These are phyloP conservation scores for Diachasmimorpha longicaudata DNA, from an alignment of 1,140 invertebrate genomes.

Conservation along the genomic window DNA sequence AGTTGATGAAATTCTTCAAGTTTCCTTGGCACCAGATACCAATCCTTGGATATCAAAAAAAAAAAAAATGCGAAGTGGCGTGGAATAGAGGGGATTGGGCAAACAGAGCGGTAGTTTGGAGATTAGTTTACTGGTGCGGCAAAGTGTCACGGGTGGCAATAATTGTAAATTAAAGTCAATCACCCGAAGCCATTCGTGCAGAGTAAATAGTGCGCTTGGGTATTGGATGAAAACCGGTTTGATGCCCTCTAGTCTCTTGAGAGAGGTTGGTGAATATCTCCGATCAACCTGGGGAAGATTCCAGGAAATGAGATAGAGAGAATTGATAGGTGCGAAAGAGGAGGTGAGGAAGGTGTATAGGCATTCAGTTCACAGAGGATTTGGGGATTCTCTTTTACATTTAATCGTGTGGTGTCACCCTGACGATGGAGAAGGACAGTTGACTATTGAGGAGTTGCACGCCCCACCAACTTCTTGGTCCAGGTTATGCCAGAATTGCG, in stretches of 20 bases:
- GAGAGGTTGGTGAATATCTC: background rate
- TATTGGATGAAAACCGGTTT: background rate
- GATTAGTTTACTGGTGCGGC: constrained; percentile 18
- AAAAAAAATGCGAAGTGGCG: background rate
- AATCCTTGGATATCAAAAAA: background rate
- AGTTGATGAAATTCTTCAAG: constrained; percentile 7
- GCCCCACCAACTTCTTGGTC: background rate
- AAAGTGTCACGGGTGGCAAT: constrained; percentile 21
- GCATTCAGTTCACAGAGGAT: background rate
- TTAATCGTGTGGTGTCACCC: constrained; percentile 30
- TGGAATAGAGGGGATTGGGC: background rate
- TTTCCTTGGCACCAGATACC: background rate
- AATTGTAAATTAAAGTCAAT: constrained; percentile 32
- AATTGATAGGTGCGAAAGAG: background rate
- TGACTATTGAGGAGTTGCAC: background rate
- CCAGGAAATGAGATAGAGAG: constrained; percentile 11
- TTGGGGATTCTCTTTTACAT: constrained; percentile 31
- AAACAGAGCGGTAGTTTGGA: constrained; percentile 12
- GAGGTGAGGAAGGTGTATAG: background rate
- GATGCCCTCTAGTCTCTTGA: background rate
- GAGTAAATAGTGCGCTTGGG: constrained; percentile 10
- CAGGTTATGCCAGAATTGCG: background rate
- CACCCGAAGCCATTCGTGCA: constrained; percentile 15
- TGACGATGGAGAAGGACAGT: constrained; percentile 15
- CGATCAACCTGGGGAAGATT: constrained; percentile 3